Evolutionary conservation across 2,113 vertebrate species (phyloP).

Genomic region (Heterocephalus glaber): DNA sequence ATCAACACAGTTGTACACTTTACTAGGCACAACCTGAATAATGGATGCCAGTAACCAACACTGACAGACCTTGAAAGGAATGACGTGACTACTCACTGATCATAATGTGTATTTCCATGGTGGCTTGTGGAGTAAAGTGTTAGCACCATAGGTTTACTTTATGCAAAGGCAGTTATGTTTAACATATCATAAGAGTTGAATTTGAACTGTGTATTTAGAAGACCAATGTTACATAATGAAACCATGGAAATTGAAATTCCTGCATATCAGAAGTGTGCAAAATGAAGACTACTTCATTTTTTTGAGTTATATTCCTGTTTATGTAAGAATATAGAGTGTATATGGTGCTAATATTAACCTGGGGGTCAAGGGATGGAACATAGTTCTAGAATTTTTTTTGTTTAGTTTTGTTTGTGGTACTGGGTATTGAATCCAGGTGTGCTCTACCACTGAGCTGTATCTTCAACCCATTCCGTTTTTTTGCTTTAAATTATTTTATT

Average conservation of each 20-base stretch:
- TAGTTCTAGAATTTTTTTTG: neutral
- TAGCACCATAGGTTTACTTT: neutral
- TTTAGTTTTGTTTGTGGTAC: neutral
- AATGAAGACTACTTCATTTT: neutral
- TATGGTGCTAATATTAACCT: neutral
- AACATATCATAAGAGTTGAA: neutral
- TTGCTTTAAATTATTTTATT: no score
- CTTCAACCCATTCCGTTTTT: neutral
- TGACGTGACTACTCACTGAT: neutral
- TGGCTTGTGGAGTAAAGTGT: neutral
- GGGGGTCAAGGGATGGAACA: neutral
- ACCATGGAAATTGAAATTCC: neutral
- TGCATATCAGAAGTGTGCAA: neutral
- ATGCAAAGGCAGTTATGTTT: neutral
- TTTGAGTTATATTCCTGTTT: constrained; percentile 52
- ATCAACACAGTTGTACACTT: accelerated
- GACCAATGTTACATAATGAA: neutral
- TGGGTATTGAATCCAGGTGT: neutral
- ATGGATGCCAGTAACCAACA: neutral
- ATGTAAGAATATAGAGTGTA: constrained; percentile 8
- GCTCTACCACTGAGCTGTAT: neutral
- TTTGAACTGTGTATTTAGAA: neutral
- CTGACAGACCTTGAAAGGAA: neutral
- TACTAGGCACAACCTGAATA: neutral
- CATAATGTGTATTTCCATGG: neutral